Conservation (phyloP, 53 echinoderm and acorn worm genomes). For the Stichopus horrens region DNA sequence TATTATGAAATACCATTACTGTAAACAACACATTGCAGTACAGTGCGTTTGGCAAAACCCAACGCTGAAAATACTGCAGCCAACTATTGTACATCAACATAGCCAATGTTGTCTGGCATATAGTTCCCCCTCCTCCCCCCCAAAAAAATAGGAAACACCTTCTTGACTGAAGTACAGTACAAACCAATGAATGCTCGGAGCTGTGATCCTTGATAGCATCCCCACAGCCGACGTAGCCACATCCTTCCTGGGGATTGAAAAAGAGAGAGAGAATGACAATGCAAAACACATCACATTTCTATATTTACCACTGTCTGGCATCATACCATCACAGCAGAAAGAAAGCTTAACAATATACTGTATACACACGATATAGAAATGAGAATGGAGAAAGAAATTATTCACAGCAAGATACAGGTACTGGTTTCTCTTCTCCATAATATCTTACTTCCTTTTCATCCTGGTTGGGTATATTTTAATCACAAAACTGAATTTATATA, state of each 20-base stretch:
- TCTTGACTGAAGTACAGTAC: neutral
- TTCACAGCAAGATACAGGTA: neutral
- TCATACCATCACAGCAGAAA: too few relatives aligned
- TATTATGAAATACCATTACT: neutral
- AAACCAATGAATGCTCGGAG: conserved; percentile 78
- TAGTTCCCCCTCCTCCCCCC: too few relatives aligned
- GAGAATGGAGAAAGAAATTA: neutral
- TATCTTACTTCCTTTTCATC: too few relatives aligned
- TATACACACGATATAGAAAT: neutral
- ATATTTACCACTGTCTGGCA: too few relatives aligned
- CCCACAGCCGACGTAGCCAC: conserved; percentile 91
- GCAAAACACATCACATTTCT: neutral
- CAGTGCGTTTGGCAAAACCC: neutral
- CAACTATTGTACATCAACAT: too few relatives aligned
- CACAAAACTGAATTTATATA: too few relatives aligned
- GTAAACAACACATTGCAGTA: neutral
- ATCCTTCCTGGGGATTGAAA: conserved; percentile 60
- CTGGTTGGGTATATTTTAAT: too few relatives aligned
- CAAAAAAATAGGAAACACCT: too few relatives aligned
- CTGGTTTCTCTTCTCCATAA: too few relatives aligned
- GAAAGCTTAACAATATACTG: too few relatives aligned
- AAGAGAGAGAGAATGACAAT: neutral
- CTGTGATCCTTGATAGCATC: conserved; percentile 83
- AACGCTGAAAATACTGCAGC: too few relatives aligned
- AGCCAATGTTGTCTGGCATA: too few relatives aligned